These are phyloP conservation scores for Notechis scutatus DNA, from an alignment of 2,113 vertebrate genomes.

Conservation along the genomic window DNA sequence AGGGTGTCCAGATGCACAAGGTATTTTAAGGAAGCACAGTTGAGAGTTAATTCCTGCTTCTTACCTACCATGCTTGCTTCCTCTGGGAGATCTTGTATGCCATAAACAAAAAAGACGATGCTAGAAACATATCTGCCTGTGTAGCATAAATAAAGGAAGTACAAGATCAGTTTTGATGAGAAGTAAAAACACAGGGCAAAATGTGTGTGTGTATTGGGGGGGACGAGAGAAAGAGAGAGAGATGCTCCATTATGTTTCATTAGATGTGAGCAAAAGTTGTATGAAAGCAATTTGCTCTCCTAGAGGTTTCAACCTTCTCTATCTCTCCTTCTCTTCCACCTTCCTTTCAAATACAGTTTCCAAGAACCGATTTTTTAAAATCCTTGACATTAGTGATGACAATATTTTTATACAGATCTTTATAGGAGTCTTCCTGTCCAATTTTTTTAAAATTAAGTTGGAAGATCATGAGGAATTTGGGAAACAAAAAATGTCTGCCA, in stretches of 20 bases:
- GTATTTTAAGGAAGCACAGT: background rate
- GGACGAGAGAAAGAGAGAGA: background rate
- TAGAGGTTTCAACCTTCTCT: background rate
- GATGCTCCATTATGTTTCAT: background rate
- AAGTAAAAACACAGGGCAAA: background rate
- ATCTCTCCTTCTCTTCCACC: background rate
- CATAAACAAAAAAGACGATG: slow-evolving; percentile 30
- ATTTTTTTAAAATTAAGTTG: slow-evolving; percentile 43
- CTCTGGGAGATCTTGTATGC: slow-evolving; percentile 14
- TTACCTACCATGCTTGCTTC: background rate
- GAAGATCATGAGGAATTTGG: background rate
- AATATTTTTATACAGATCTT: slow-evolving; percentile 36
- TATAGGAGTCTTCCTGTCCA: slow-evolving; percentile 43
- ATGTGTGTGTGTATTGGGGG: background rate
- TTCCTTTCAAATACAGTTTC: slow-evolving; percentile 31
- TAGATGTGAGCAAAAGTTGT: background rate
- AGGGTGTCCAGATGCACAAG: background rate
- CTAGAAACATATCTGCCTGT: background rate
- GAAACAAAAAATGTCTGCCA: slow-evolving; percentile 48
- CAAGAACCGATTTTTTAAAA: background rate
- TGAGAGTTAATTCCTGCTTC: background rate
- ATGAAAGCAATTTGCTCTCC: background rate
- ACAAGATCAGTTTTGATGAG: slow-evolving; percentile 11
- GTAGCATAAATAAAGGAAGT: slow-evolving; percentile 27
- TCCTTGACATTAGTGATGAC: slow-evolving; percentile 25